phyloP scores from a whole-genome alignment of 2,113 vertebrate species.

The Electrona antarctica region DNA sequence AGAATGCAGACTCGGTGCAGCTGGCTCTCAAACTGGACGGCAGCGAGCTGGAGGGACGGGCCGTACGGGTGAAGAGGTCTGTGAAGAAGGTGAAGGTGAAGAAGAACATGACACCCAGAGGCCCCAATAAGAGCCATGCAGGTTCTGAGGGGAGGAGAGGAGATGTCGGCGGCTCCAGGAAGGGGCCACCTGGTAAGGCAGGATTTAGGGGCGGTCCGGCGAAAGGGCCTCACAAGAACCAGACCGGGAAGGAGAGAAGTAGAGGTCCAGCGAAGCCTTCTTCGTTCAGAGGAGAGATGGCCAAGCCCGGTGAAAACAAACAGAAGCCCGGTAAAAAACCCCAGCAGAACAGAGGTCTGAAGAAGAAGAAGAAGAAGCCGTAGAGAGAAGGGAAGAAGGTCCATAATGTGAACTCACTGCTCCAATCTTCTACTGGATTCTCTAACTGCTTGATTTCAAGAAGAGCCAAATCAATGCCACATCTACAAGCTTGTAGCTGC shows the following conservation, averaged over 20 bases:
- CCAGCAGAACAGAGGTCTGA: constrained; percentile 65
- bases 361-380: constrained; percentile 67
- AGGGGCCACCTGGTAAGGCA: background rate
- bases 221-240: no score
- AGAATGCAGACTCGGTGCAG: constrained; percentile 89
- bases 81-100: constrained; percentile 74
- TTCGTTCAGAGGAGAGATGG: constrained; percentile 86
- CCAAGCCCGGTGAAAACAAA: constrained; percentile 21
- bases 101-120: background rate
- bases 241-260: constrained; percentile 12
- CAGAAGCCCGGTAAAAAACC: constrained; percentile 44
- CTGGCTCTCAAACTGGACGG: constrained; percentile 89
- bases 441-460: no score
- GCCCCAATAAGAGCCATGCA: background rate
- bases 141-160: background rate
- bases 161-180: background rate
- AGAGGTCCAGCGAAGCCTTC: background rate
- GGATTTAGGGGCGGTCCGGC: no score
- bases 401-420: constrained; percentile 38
- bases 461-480: no score
- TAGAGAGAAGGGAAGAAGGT: constrained; percentile 46
- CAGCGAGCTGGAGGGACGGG: constrained; percentile 83
- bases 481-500: no score
- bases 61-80: constrained; percentile 85
- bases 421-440: no score